phyloP scores from a whole-genome alignment of 2,113 vertebrate species.

The Antechinus stuartii region DNA sequence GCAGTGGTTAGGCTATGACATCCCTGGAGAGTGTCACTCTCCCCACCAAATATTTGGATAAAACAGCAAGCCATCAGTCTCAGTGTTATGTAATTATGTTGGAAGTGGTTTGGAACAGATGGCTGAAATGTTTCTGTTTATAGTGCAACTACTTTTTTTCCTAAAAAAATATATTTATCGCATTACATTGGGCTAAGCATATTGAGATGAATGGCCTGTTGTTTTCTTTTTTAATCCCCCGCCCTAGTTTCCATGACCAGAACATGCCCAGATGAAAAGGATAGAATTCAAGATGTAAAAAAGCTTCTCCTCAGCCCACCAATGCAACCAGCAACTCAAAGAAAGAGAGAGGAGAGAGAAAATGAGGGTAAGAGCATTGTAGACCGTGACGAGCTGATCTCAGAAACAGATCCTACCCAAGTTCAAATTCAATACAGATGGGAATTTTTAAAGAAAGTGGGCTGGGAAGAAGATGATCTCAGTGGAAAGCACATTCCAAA shows the following conservation, averaged over 20 bases:
- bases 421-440: slow-evolving; percentile 73
- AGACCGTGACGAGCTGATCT: slow-evolving; percentile 62
- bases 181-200: slow-evolving; percentile 42
- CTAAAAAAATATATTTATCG: slow-evolving; percentile 36
- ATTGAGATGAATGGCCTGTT: slow-evolving; percentile 22
- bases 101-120: slow-evolving; percentile 68
- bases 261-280: slow-evolving; percentile 31
- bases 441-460: slow-evolving; percentile 78
- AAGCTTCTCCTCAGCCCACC: background rate
- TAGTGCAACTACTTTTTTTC: background rate
- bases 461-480: slow-evolving; percentile 77
- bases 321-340: slow-evolving; percentile 49
- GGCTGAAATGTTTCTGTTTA: slow-evolving; percentile 60
- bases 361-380: background rate
- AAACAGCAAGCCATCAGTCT: slow-evolving; percentile 34
- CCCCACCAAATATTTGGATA: slow-evolving; percentile 66
- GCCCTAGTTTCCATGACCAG: slow-evolving; percentile 36
- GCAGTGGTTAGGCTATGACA: slow-evolving; percentile 44
- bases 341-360: slow-evolving; percentile 52
- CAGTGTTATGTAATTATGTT: slow-evolving; percentile 28
- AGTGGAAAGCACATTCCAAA: slow-evolving; percentile 74
- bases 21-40: slow-evolving; percentile 53
- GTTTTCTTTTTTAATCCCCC: background rate
- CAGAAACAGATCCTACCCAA: slow-evolving; percentile 72
- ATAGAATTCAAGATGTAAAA: slow-evolving; percentile 57